phyloP scores from a whole-genome alignment of 1,140 invertebrate genomes.

The Drosophila ironensis region DNA sequence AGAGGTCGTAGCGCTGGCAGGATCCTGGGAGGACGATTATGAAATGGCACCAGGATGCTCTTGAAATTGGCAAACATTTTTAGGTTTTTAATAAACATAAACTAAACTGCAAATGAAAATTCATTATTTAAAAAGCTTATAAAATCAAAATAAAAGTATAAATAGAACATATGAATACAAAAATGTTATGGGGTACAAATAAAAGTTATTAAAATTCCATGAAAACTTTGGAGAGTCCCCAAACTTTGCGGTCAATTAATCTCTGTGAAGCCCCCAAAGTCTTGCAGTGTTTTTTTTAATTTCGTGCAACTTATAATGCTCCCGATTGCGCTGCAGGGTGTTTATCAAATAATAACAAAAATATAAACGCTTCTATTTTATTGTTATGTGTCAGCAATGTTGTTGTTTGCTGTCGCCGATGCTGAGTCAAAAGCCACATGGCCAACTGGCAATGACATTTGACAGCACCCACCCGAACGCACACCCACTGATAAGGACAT shows the following conservation, averaged over 20 bases:
- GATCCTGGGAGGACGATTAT: background rate
- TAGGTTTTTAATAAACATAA: too few species aligned
- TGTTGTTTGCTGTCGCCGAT: conserved; percentile 52
- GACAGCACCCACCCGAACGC: conserved; percentile 39
- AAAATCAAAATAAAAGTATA: too few species aligned
- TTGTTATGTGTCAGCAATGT: conserved; percentile 64
- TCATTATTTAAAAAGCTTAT: too few species aligned
- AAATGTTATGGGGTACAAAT: too few species aligned
- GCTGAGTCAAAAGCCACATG: conserved; percentile 69
- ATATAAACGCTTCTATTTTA: conserved; percentile 67
- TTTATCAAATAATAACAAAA: conserved; percentile 63
- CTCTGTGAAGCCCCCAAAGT: background rate
- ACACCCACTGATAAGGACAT: conserved; percentile 54
- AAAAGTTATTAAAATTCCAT: too few species aligned
- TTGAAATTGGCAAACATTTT: background rate
- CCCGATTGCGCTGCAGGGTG: conserved; percentile 5
- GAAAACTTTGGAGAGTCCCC: too few species aligned
- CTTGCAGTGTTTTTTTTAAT: background rate
- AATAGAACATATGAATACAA: too few species aligned
- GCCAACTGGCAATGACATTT: conserved; percentile 75
- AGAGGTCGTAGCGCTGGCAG: conserved; percentile 3
- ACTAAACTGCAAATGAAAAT: too few species aligned
- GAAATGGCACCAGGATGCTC: background rate
- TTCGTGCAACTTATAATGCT: conserved; percentile 1
- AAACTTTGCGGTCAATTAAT: background rate